These are phyloP conservation scores for Parelbella ahira DNA, from an alignment of 2,888 invertebrate species.

Conservation along the genomic window DNA sequence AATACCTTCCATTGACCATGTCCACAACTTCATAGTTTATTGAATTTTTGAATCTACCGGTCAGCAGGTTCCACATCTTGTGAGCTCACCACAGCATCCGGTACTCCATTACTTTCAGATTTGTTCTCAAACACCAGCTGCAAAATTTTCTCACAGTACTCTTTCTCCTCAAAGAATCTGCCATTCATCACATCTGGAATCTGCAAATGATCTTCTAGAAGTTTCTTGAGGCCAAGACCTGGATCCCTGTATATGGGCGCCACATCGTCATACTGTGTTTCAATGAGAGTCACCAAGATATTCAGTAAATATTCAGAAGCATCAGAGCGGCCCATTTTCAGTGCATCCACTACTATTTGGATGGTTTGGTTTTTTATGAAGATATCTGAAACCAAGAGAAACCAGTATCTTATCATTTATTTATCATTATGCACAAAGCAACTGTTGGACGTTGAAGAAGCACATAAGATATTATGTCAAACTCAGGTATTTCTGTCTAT, in stretches of 20 bases:
- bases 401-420: not conserved
- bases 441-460: no score
- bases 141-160: slow-evolving; percentile 46
- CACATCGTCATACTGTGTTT: slow-evolving; percentile 38
- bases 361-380: slow-evolving; percentile 51
- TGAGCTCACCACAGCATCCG: no score
- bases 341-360: slow-evolving; percentile 38
- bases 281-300: slow-evolving; percentile 43
- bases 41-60: slow-evolving; percentile 5
- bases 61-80: slow-evolving; percentile 12
- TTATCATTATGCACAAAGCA: no score
- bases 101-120: not conserved
- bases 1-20: no score
- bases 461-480: no score
- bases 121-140: not conserved
- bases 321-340: slow-evolving; percentile 43
- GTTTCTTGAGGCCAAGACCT: slow-evolving; percentile 37
- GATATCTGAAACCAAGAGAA: slow-evolving; percentile 43
- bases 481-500: no score
- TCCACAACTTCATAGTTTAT: no score
- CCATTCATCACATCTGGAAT: slow-evolving; percentile 44
- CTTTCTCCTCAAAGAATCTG: slow-evolving; percentile 52
- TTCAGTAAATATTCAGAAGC: slow-evolving; percentile 57
- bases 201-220: slow-evolving; percentile 43
- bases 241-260: slow-evolving; percentile 41